These are phyloP conservation scores for Dryobota labecula DNA, from an alignment of 2,888 invertebrate species.

Conservation along the genomic window DNA sequence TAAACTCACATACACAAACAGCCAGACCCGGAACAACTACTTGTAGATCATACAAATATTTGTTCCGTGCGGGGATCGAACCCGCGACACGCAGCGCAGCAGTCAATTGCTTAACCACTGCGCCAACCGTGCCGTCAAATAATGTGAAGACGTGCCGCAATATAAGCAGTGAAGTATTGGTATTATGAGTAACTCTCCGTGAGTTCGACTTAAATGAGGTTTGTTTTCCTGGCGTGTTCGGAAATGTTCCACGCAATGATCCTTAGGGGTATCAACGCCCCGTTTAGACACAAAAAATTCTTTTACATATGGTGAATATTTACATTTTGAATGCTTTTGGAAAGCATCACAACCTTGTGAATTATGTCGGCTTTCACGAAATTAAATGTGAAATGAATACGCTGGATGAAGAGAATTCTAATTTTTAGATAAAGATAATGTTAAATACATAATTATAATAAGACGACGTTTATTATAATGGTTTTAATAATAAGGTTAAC, in stretches of 20 bases:
- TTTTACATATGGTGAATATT: constrained; percentile 19
- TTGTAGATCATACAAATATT: too few relatives aligned
- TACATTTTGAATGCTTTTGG: constrained; percentile 28
- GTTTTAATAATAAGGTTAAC: not conserved
- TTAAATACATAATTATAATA: not conserved
- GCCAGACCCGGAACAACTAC: too few relatives aligned
- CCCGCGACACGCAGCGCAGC: too few relatives aligned
- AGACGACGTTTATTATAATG: not conserved
- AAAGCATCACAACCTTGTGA: constrained; percentile 12
- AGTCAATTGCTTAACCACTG: too few relatives aligned
- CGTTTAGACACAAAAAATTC: constrained; percentile 3
- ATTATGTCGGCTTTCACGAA: constrained; percentile 15
- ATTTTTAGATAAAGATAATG: not conserved
- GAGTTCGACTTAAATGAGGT: not conserved
- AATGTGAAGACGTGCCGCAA: too few relatives aligned
- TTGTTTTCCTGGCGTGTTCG: not conserved
- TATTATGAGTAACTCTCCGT: not conserved
- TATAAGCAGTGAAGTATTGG: not conserved
- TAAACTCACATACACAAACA: too few relatives aligned
- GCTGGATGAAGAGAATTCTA: not conserved
- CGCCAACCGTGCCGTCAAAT: too few relatives aligned
- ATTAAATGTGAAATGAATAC: constrained; percentile 29
- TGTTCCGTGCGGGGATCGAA: too few relatives aligned
- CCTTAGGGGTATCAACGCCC: not conserved
- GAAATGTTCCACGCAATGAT: constrained; percentile 8